phyloP scores from a whole-genome alignment of 2,888 invertebrate genomes.

The Nasonia oneida region DNA sequence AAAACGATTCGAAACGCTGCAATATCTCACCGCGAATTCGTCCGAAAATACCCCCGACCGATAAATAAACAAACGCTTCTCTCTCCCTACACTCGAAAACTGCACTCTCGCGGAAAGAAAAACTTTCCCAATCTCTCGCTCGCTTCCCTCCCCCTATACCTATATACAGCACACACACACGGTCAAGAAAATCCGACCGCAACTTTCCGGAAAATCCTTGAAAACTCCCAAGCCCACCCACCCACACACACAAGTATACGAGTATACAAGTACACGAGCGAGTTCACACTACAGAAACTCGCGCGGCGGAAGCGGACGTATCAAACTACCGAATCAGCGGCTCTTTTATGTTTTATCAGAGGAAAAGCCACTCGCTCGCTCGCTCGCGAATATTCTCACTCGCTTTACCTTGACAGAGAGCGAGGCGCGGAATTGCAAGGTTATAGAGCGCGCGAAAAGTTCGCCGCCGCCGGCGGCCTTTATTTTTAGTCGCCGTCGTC shows the following conservation, averaged over 20 bases:
- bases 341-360: constrained; percentile 19
- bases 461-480: constrained; percentile 33
- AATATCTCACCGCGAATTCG: too few species aligned
- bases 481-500: constrained; percentile 46
- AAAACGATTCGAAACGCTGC: too few species aligned
- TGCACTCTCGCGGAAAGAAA: neutral
- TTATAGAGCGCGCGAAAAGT: constrained; percentile 12
- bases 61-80: neutral
- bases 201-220: constrained; percentile 29
- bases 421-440: constrained; percentile 12
- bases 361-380: neutral
- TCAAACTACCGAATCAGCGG: constrained; percentile 41
- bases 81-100: neutral
- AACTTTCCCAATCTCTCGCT: neutral
- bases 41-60: neutral
- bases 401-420: constrained; percentile 14
- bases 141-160: neutral
- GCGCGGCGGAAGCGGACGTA: constrained; percentile 33
- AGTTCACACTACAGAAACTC: too few species aligned
- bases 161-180: neutral
- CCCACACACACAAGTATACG: neutral
- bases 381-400: neutral
- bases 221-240: neutral
- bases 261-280: too few species aligned
- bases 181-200: constrained; percentile 19